Conservation (phyloP, 2,888 invertebrate genomes). For the Cryptocheilus praepositus region DNA sequence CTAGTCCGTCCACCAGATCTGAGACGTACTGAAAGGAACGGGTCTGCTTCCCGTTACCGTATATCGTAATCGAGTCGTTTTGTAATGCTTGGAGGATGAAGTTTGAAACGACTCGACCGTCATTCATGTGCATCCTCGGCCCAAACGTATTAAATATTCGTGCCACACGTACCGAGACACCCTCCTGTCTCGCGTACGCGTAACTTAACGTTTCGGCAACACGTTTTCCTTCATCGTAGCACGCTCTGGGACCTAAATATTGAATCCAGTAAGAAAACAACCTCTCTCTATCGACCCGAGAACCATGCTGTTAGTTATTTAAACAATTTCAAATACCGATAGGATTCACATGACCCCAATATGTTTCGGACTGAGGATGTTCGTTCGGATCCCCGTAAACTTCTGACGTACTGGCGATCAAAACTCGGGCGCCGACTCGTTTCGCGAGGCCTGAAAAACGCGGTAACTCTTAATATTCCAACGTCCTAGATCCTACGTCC, state of each 20-base stretch:
- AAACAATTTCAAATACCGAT: constrained; percentile 80
- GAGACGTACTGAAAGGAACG: constrained; percentile 98
- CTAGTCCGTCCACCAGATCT: constrained; percentile 96
- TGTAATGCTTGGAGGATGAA: constrained; percentile 98
- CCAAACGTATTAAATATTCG: constrained; percentile 99
- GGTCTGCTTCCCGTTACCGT: constrained; percentile 92
- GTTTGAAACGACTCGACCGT: constrained; percentile 98
- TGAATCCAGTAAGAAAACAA: constrained; percentile 1
- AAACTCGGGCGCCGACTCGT: constrained; percentile 91
- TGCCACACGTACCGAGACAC: constrained; percentile 95
- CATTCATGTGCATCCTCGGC: constrained; percentile 99
- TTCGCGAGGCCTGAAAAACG: constrained; percentile 86
- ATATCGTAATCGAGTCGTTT: constrained; percentile 93
- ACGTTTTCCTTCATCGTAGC: constrained; percentile 99
- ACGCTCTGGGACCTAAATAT: constrained; percentile 88
- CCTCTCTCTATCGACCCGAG: background rate
- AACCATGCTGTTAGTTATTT: background rate
- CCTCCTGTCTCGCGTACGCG: constrained; percentile 98
- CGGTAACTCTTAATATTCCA: background rate
- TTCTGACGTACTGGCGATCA: constrained; percentile 99
- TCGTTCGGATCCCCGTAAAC: constrained; percentile 99
- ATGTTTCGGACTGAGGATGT: constrained; percentile 98
- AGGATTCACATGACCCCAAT: constrained; percentile 99
- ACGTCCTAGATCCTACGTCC: background rate
- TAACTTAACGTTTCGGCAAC: constrained; percentile 97